Evolutionary conservation across 2,888 invertebrate genomes (phyloP).

Genomic region (Lampropteryx suffumata): DNA sequence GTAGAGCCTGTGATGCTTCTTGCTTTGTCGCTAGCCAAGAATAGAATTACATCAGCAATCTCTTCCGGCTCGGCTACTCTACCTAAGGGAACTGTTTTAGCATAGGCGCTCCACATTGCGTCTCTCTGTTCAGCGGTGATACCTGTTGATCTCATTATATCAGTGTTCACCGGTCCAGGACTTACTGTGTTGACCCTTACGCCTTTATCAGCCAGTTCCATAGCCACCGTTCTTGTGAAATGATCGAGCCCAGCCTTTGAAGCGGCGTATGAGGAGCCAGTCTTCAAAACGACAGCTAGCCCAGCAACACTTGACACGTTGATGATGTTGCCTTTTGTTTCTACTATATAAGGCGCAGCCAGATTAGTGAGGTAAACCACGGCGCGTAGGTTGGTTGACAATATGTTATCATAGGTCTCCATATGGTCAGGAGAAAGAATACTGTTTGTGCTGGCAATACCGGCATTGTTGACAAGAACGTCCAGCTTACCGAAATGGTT

Average conservation of each 20-base stretch:
- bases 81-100: not conserved
- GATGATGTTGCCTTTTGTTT: conserved; percentile 34
- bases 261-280: conserved; percentile 30
- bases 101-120: not conserved
- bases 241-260: conserved; percentile 88
- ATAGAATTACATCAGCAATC: conserved; percentile 91
- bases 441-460: conserved; percentile 16
- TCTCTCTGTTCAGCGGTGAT: not conserved
- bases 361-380: conserved; percentile 41
- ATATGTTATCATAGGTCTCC: not conserved
- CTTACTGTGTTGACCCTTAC: conserved; percentile 92
- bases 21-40: conserved; percentile 90
- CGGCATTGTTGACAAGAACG: conserved; percentile 49
- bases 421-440: not conserved
- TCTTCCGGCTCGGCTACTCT: conserved; percentile 66
- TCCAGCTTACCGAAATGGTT: conserved; percentile 43
- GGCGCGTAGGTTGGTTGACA: conserved; percentile 40
- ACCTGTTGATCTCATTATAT: not conserved
- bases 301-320: conserved; percentile 39
- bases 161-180: conserved; percentile 91
- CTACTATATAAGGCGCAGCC: conserved; percentile 32
- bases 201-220: conserved; percentile 87
- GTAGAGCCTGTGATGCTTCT: conserved; percentile 91
- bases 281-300: conserved; percentile 4
- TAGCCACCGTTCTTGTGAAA: conserved; percentile 90